Evolutionary conservation across 2,113 vertebrate species (phyloP).

Genomic region (Tylochromis polylepis): DNA sequence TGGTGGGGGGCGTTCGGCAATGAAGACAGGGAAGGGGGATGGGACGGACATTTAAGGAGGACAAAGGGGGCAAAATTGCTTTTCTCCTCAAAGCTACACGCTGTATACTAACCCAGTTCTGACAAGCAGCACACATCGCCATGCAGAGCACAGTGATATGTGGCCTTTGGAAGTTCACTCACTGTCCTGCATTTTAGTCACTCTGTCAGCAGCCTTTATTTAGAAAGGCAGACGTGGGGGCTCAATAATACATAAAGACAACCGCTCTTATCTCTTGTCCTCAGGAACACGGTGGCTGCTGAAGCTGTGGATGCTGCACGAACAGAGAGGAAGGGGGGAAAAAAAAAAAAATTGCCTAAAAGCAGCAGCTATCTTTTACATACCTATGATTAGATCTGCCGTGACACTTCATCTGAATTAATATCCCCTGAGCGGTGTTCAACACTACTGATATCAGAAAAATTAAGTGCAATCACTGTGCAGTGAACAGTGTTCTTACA

Average conservation of each 20-base stretch:
- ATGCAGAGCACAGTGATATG: conserved; percentile 11
- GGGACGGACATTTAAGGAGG: conserved; percentile 26
- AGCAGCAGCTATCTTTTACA: conserved; percentile 8
- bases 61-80: conserved; percentile 26
- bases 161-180: conserved; percentile 54
- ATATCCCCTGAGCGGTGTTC: background rate
- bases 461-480: background rate
- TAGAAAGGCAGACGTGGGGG: conserved; percentile 49
- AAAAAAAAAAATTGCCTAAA: conserved; percentile 3
- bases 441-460: background rate
- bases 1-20: background rate
- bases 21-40: background rate
- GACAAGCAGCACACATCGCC: conserved; percentile 30
- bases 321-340: background rate
- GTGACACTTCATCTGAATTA: background rate
- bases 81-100: conserved; percentile 3
- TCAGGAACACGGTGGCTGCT: conserved; percentile 16
- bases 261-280: conserved; percentile 38
- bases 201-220: conserved; percentile 63
- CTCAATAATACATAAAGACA: conserved; percentile 64
- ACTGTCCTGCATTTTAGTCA: conserved; percentile 45
- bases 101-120: conserved; percentile 46
- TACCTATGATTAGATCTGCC: background rate
- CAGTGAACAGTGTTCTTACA: background rate
- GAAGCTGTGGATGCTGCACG: background rate